Evolutionary conservation across 2,113 vertebrate species (phyloP), one percentile per base, ranked within the genome.

Genomic region (Illadopsis cleaveri): DNA sequence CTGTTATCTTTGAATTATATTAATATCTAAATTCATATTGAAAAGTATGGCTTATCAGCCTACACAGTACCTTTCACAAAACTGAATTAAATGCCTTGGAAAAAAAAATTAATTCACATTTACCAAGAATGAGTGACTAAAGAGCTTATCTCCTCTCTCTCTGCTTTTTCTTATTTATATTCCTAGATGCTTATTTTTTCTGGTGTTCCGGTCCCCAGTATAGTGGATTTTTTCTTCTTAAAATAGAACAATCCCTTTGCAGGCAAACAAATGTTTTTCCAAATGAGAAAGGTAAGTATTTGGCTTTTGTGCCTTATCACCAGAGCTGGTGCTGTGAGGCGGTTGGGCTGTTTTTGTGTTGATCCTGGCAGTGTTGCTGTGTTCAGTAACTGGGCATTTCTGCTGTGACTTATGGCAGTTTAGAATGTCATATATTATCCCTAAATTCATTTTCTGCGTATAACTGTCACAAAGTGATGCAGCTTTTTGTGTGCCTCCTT

Each of bases 401-500:
- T 3, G 0, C 68, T 76, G 42, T 85, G 70, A 64, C 40, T 94
- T 82, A 25, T 1, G 37, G n/a, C 50, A 30, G 10, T 51, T 86
- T 51, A 53, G 24, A 83, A 35, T 3, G 69, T 44, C 38, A 92
- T 65, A 45, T 61, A 47, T 42, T 88, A 72, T 13, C 1, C 2
- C 44, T 45, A 19, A 47, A 8, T 76, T 69, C 2, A 51, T 77
- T 86, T 53, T 73, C 18, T 58, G 66, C 14, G 7, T 69, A 25
- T 42, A 82, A 50, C 40, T 56, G 48, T 22, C 3, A 8, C 0
- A 0, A 69, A 65, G 31, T 0, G 2, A 33, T 23, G 38, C 23
- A 61, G 71, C 10, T 38, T 88, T 65, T 88, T 53, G 28, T 57
- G 40, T 0, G 0, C 19, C 64, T 84, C 51, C 17, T 66, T 60